A percentile compares a stretch with the other conserved stretches of the same genome.
Conservation (phyloP, 2,888 invertebrate species). For the Nemoura dubitans region DNA sequence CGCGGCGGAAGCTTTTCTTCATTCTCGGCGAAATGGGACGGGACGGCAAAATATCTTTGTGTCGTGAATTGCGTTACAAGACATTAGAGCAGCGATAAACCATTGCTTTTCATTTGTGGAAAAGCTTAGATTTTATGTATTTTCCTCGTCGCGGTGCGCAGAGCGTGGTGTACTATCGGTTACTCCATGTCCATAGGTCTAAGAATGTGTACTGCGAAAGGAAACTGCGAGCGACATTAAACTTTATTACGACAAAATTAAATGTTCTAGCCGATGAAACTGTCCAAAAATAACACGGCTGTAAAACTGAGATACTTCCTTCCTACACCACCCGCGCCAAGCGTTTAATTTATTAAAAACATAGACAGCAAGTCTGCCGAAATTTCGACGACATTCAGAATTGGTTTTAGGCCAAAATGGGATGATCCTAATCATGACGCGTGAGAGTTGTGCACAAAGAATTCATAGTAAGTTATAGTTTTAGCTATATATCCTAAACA, state of each 20-base stretch:
- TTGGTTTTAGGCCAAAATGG: background rate
- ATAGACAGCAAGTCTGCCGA: background rate
- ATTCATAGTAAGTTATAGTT: too few species aligned
- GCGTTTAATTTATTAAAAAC: background rate
- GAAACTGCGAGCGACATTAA: background rate
- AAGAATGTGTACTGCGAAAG: background rate
- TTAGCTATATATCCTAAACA: too few species aligned
- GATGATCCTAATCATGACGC: background rate
- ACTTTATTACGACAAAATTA: background rate
- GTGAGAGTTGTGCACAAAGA: too few species aligned
- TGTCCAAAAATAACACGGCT: background rate
- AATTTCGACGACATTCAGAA: background rate
- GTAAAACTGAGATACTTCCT: background rate
- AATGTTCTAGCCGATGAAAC: background rate
- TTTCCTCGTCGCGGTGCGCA: background rate
- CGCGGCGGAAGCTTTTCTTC: background rate
- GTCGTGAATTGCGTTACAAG: background rate
- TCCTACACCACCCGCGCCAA: background rate
- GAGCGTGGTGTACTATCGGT: too few species aligned
- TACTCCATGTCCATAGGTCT: background rate
- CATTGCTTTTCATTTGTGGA: background rate
- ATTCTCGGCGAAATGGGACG: background rate
- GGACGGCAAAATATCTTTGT: background rate
- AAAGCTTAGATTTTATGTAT: conserved; percentile 12
- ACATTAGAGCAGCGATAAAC: background rate